A percentile compares a stretch with the other conserved stretches of the same genome.
phyloP scores from a whole-genome alignment of 2,888 invertebrate species.

The Machimus atricapillus region DNA sequence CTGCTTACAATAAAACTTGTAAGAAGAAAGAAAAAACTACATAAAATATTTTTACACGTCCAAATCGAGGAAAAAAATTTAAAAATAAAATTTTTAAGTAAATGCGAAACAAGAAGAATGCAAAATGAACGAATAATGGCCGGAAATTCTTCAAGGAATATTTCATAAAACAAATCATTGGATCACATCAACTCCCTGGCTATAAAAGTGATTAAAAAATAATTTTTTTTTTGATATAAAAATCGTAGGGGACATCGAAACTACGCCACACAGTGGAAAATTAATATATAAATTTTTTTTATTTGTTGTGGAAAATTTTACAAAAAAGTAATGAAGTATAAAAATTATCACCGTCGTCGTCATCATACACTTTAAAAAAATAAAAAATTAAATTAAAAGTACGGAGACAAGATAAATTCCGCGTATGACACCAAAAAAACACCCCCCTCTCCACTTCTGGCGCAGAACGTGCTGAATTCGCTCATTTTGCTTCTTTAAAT shows the following conservation, averaged over 20 bases:
- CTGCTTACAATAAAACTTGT: not conserved
- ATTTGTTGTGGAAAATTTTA: not conserved
- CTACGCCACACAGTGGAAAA: not conserved
- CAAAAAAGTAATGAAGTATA: not conserved
- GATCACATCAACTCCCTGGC: not conserved
- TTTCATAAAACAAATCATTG: not conserved
- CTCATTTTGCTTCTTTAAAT: not conserved
- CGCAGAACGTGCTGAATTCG: not conserved
- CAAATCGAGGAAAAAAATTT: not conserved
- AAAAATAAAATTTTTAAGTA: not conserved
- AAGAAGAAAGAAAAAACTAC: not conserved
- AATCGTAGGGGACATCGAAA: not conserved
- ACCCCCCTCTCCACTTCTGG: not conserved
- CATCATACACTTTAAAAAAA: not conserved
- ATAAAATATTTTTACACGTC: not conserved
- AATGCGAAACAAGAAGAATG: not conserved
- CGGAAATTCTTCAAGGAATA: not conserved
- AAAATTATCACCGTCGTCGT: not conserved
- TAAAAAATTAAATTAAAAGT: not conserved
- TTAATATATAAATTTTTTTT: too few species aligned
- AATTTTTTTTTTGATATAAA: too few species aligned
- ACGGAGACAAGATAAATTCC: not conserved
- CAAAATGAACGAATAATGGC: conserved; percentile 5
- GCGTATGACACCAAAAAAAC: not conserved
- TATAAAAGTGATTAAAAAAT: not conserved